Conservation (phyloP, 2,113 vertebrate species). For the Ctenodactylus gundi region DNA sequence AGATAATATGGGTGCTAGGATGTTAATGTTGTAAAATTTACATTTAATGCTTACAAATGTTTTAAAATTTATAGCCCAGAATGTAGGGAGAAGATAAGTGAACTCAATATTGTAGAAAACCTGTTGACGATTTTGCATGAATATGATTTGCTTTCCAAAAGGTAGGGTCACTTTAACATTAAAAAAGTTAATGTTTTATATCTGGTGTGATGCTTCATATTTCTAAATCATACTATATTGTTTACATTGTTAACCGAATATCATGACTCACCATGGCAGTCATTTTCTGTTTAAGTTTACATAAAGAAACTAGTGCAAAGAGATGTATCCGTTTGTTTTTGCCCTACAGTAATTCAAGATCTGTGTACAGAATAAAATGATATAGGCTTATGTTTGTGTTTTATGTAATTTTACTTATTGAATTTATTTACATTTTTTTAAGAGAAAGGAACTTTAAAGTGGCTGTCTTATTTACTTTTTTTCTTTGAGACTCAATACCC, state of each 20-base stretch:
- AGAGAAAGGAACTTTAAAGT: not conserved
- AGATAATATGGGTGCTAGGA: not conserved
- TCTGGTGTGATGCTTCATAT: not conserved
- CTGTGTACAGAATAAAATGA: not conserved
- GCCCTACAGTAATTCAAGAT: not conserved
- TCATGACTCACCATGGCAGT: not conserved
- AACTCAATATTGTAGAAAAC: conserved; percentile 88
- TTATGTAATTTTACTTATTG: not conserved
- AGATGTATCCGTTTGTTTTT: not conserved
- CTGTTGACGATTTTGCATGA: conserved; percentile 91
- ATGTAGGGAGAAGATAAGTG: conserved; percentile 89
- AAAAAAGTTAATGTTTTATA: not conserved
- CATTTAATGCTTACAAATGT: conserved; percentile 54
- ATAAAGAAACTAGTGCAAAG: not conserved
- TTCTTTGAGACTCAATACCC: not conserved
- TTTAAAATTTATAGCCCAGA: conserved; percentile 84
- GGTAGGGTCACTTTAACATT: conserved; percentile 79
- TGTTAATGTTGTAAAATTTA: not conserved
- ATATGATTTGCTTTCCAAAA: conserved; percentile 91
- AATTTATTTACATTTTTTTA: not conserved
- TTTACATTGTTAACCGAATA: conserved; percentile 2
- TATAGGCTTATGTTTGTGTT: not conserved
- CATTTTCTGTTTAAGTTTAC: conserved; percentile 15
- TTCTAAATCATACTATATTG: not conserved
- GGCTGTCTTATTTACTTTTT: not conserved